A percentile compares a stretch with the other conserved stretches of the same genome.
These are phyloP conservation scores for Valencia hispanica DNA, from an alignment of 2,797 vertebrate species.

Conservation along the genomic window DNA sequence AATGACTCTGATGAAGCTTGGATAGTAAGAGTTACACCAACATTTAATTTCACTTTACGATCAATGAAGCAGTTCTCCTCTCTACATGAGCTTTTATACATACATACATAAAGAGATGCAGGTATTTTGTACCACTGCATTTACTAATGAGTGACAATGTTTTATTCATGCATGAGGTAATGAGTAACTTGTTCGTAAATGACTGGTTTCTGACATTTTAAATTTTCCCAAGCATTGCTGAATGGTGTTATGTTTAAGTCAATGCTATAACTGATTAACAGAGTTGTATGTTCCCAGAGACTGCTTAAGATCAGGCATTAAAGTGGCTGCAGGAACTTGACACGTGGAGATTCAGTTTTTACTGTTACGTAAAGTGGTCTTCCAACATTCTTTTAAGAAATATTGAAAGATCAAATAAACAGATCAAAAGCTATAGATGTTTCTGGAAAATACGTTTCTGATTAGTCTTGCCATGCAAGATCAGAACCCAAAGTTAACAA, in stretches of 20 bases:
- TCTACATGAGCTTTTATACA: too few relatives aligned
- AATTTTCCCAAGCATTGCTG: background rate
- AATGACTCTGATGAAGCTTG: background rate
- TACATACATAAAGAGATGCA: too few relatives aligned
- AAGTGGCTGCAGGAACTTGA: background rate
- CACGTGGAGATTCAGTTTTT: background rate
- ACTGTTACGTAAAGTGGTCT: background rate
- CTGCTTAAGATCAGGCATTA: background rate
- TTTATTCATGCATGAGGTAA: background rate
- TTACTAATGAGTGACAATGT: background rate
- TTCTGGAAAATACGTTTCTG: background rate
- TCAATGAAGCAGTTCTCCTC: too few relatives aligned
- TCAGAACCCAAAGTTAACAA: conserved; percentile 20
- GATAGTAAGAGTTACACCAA: background rate
- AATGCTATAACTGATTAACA: background rate
- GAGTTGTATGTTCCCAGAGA: background rate
- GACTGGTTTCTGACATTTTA: too few relatives aligned
- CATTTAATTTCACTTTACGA: too few relatives aligned
- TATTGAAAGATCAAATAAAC: background rate
- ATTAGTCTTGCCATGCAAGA: background rate
- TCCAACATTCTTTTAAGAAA: background rate
- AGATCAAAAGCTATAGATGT: background rate
- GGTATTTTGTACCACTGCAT: background rate
- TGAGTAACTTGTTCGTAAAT: background rate
- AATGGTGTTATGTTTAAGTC: background rate